Percentiles rank a stretch among this genome's conserved stretches.
Evolutionary conservation across 2,797 vertebrate species (phyloP).

Genomic region (Galago senegalensis): DNA sequence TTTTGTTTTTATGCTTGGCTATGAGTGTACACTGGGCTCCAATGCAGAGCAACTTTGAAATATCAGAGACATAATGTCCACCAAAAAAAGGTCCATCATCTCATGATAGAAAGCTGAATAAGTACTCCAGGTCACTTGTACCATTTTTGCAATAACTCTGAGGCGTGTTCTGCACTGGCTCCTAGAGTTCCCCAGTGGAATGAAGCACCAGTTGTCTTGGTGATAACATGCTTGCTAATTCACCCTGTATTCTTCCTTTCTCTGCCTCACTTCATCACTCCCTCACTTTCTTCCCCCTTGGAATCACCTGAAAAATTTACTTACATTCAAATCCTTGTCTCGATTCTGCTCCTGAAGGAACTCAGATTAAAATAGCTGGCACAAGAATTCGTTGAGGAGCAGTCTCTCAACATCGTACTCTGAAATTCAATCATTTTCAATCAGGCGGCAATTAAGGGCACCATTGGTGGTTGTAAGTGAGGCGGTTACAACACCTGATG

Average conservation of each 20-base stretch:
- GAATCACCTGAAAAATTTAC: constrained; percentile 45
- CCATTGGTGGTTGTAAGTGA: not conserved
- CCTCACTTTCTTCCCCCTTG: not conserved
- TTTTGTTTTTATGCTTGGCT: not conserved
- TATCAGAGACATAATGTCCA: not conserved
- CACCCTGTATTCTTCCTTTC: not conserved
- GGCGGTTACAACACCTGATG: not conserved
- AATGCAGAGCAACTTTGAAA: not conserved
- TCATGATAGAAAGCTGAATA: not conserved
- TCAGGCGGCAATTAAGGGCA: not conserved
- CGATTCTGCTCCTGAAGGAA: constrained; percentile 18
- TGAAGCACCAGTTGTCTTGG: not conserved
- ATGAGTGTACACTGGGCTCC: not conserved
- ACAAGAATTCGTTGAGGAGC: constrained; percentile 8
- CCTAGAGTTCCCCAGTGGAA: not conserved
- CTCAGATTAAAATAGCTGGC: not conserved
- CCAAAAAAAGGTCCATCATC: not conserved
- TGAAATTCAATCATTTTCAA: not conserved
- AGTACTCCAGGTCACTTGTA: not conserved
- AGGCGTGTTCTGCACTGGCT: not conserved
- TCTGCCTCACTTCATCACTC: not conserved
- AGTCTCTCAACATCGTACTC: not conserved
- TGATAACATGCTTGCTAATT: not conserved
- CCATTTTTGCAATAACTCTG: not conserved
- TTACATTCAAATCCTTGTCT: not conserved